Evolutionary conservation across 2,797 vertebrate genomes (phyloP).

Genomic region (Choloepus didactylus): DNA sequence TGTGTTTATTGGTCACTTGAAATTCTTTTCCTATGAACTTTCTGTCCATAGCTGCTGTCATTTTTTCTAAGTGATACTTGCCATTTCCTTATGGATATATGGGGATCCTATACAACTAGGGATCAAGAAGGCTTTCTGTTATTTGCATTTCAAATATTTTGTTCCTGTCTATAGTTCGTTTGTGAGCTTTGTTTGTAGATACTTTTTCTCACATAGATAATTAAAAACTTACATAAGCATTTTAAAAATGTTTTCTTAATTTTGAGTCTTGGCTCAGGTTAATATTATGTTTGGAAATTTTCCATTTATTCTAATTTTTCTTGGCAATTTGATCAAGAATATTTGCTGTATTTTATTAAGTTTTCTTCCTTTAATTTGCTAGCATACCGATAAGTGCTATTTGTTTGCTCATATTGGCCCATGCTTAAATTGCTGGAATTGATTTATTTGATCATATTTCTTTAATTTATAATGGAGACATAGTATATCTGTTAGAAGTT

Average conservation of each 20-base stretch:
- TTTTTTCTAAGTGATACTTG: neutral
- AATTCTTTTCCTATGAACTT: neutral
- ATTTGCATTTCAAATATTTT: neutral
- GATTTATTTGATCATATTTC: conserved; percentile 6
- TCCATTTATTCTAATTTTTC: neutral
- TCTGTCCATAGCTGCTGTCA: neutral
- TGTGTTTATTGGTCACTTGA: neutral
- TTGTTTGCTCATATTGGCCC: neutral
- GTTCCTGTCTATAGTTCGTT: neutral
- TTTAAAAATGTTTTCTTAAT: neutral
- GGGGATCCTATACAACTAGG: neutral
- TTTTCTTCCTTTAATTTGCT: neutral
- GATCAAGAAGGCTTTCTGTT: neutral
- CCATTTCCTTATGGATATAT: neutral
- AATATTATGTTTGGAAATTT: neutral
- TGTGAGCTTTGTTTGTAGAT: neutral
- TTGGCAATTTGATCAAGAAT: neutral
- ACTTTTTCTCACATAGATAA: neutral
- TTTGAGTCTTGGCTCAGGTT: neutral
- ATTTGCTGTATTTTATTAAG: neutral
- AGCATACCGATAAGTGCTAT: neutral
- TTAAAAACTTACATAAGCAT: neutral
- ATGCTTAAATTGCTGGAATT: neutral
- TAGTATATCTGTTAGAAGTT: neutral
- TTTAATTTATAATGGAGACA: neutral